Conservation (phyloP, 2,113 vertebrate genomes). For the Strigops habroptila region DNA sequence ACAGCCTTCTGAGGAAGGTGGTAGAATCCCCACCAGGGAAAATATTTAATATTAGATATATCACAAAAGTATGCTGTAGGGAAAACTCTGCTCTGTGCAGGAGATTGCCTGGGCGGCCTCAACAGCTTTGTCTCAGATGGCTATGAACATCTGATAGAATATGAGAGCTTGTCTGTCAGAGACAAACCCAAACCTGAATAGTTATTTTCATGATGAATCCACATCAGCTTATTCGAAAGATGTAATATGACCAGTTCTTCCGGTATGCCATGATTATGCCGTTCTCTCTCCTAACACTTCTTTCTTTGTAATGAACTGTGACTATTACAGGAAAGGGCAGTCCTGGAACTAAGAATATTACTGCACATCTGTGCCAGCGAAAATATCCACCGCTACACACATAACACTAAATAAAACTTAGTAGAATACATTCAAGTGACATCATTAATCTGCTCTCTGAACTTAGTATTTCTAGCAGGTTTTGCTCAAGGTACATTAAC, state of each 20-base stretch:
- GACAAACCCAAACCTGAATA: not conserved
- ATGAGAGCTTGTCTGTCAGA: not conserved
- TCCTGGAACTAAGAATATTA: not conserved
- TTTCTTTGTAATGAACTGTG: not conserved
- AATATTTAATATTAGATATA: not conserved
- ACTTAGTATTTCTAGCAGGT: not conserved
- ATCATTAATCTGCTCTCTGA: not conserved
- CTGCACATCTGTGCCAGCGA: not conserved
- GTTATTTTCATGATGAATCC: not conserved
- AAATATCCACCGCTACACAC: not conserved
- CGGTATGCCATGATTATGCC: not conserved
- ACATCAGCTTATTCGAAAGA: not conserved
- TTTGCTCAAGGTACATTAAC: not conserved
- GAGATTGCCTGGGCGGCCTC: not conserved
- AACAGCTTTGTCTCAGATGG: not conserved
- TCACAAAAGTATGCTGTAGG: not conserved
- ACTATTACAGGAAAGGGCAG: not conserved
- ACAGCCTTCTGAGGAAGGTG: not conserved
- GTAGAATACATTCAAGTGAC: not conserved
- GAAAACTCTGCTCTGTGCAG: not conserved
- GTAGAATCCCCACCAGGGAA: not conserved
- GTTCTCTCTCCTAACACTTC: not conserved
- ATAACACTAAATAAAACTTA: not conserved
- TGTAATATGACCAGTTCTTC: not conserved
- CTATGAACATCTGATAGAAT: not conserved